phyloP scores from a whole-genome alignment of 2,797 vertebrate genomes.

The Coracias cyanogaster region DNA sequence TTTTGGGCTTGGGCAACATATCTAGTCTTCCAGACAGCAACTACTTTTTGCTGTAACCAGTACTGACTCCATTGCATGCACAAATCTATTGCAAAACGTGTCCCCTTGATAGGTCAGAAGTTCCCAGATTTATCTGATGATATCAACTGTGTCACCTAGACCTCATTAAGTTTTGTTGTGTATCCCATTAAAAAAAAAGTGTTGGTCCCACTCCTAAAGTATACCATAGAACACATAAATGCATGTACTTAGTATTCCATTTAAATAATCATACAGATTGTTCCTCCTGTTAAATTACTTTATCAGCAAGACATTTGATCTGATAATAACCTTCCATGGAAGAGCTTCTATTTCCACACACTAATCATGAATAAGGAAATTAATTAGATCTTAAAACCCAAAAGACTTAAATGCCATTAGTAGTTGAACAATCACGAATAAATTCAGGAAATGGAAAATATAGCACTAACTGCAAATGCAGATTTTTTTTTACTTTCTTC shows the following conservation, averaged over 20 bases:
- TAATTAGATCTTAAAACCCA: not conserved
- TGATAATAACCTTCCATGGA: not conserved
- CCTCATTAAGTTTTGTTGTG: not conserved
- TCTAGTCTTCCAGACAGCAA: not conserved
- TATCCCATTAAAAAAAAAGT: not conserved
- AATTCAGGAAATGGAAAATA: constrained; percentile 10
- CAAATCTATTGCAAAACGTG: not conserved
- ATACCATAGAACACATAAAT: not conserved
- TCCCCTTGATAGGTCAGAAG: not conserved
- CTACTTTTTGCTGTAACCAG: not conserved
- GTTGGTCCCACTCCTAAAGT: not conserved
- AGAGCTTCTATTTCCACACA: not conserved
- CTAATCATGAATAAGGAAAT: not conserved
- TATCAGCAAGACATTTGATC: constrained; percentile 18
- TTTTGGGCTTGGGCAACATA: not conserved
- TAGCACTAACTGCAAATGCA: not conserved
- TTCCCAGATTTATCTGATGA: not conserved
- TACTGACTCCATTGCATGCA: not conserved
- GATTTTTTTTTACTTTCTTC: not conserved
- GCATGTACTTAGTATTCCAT: not conserved
- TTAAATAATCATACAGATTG: not conserved
- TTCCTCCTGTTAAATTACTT: not conserved
- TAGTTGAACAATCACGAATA: not conserved
- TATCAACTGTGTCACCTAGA: not conserved
- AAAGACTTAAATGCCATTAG: not conserved